Evolutionary conservation across 2,888 invertebrate genomes (phyloP).

Genomic region (Phlogophora meticulosa): DNA sequence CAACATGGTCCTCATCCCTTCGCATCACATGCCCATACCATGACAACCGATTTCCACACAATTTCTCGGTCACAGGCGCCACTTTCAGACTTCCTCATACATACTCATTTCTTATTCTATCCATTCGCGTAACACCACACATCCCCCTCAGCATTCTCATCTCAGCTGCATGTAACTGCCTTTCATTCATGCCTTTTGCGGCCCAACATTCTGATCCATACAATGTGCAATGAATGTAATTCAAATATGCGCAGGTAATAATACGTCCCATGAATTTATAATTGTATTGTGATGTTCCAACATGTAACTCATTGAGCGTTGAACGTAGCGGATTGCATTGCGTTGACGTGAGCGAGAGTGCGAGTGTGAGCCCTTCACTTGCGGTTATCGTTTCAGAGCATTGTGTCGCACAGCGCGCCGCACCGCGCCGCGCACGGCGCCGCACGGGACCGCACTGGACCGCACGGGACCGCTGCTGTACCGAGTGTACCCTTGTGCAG

Average conservation of each 20-base stretch:
- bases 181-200: too few relatives aligned
- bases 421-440: slow-evolving; percentile 5
- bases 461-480: neutral
- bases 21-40: too few relatives aligned
- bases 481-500: neutral
- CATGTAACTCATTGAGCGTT: slow-evolving; percentile 16
- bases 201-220: too few relatives aligned
- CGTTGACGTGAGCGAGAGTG: neutral
- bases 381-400: slow-evolving; percentile 5
- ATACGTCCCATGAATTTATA: slow-evolving; percentile 4
- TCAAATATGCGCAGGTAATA: slow-evolving; percentile 14
- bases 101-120: too few relatives aligned
- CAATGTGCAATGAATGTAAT: too few relatives aligned
- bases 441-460: neutral
- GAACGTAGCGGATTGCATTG: slow-evolving; percentile 12
- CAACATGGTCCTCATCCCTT: too few relatives aligned
- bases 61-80: too few relatives aligned
- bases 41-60: too few relatives aligned
- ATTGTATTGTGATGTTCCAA: slow-evolving; percentile 19
- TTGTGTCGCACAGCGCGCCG: slow-evolving; percentile 1
- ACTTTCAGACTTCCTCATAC: too few relatives aligned
- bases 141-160: too few relatives aligned
- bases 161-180: too few relatives aligned
- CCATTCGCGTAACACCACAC: too few relatives aligned
- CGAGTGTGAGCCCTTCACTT: slow-evolving; percentile 12